A percentile compares a stretch with the other conserved stretches of the same genome.
These are phyloP conservation scores for Cryptoblepharus egeriae DNA, from an alignment of 2,797 vertebrate species.

Conservation along the genomic window DNA sequence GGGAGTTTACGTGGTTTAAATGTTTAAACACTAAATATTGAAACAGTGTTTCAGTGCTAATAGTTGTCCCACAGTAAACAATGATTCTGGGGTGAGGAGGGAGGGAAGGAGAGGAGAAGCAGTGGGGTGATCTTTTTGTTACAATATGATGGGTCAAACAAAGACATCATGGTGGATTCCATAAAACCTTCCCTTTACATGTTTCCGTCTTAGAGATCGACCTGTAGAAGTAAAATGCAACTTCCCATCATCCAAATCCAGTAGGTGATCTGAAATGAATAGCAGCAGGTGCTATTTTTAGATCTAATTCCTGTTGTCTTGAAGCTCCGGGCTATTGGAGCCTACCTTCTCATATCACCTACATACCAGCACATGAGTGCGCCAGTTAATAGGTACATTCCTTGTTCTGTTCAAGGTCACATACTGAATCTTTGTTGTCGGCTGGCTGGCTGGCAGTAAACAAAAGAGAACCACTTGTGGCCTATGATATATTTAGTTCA, in stretches of 20 bases:
- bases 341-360: not conserved
- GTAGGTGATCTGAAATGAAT: conserved; percentile 33
- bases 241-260: not conserved
- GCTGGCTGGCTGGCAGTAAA: not conserved
- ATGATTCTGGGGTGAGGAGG: too few species aligned
- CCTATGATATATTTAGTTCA: not conserved
- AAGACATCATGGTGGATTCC: not conserved
- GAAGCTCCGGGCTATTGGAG: not conserved
- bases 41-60: not conserved
- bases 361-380: not conserved
- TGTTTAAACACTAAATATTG: too few species aligned
- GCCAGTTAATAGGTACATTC: not conserved
- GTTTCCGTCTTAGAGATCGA: not conserved
- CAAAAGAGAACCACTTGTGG: not conserved
- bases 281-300: conserved; percentile 61
- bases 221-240: too few species aligned
- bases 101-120: too few species aligned
- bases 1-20: too few species aligned
- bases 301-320: conserved; percentile 53
- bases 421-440: not conserved
- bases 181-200: not conserved
- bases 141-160: not conserved
- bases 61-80: not conserved
- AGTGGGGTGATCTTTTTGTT: not conserved
- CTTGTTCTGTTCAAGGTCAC: not conserved